These are phyloP conservation scores for Neosilurus mollespiculum DNA, from an alignment of 2,797 vertebrate species.

Conservation along the genomic window DNA sequence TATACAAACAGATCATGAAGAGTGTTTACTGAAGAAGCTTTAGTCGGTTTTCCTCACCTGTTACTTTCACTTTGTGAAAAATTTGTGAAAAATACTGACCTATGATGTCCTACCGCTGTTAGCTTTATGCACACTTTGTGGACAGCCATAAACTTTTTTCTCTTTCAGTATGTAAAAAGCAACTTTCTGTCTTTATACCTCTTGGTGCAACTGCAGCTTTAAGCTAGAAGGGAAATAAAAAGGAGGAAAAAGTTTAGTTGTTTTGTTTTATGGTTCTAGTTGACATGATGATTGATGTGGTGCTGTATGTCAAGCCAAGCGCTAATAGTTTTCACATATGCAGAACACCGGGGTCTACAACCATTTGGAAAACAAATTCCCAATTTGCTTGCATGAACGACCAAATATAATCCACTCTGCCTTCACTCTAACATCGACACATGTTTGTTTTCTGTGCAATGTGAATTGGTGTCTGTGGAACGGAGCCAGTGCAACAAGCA, in stretches of 20 bases:
- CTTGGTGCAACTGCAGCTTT: neutral
- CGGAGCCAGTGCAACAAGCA: neutral
- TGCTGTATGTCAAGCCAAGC: neutral
- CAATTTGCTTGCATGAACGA: slow-evolving; percentile 9
- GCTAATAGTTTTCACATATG: slow-evolving; percentile 34
- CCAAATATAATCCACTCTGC: slow-evolving; percentile 7
- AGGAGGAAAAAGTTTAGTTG: neutral
- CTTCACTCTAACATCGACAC: neutral
- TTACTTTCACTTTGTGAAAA: neutral
- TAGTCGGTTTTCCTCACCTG: neutral
- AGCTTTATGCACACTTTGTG: neutral
- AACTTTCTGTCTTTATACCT: neutral
- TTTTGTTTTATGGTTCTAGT: slow-evolving; percentile 7
- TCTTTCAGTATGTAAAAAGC: neutral
- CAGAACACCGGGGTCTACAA: neutral
- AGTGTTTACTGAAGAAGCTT: slow-evolving; percentile 1
- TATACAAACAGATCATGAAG: neutral
- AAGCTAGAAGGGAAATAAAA: neutral
- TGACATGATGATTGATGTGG: slow-evolving; percentile 15
- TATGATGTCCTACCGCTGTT: neutral
- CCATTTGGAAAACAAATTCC: slow-evolving; percentile 14
- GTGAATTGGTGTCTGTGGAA: neutral
- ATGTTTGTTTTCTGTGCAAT: neutral
- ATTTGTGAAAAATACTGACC: neutral
- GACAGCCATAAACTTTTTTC: neutral